Conservation (phyloP, 2,797 vertebrate genomes). For the Ispidina lecontei region DNA sequence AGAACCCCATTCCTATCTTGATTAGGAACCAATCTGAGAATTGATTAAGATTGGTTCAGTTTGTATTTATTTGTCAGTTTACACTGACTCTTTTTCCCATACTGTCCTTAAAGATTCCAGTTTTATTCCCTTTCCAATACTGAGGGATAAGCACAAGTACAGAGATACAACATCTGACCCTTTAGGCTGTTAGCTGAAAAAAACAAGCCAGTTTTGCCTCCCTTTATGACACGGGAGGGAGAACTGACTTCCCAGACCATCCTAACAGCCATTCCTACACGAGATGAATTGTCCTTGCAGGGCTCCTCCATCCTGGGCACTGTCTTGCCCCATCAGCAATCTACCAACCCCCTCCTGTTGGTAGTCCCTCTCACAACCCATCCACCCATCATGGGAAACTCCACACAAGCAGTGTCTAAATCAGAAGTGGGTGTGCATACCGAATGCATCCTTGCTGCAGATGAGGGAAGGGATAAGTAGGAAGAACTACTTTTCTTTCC, state of each 20-base stretch:
- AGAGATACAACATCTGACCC: neutral
- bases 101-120: neutral
- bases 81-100: neutral
- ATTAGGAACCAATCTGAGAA: constrained; percentile 21
- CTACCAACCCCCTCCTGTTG: neutral
- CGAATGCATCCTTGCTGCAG: neutral
- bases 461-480: neutral
- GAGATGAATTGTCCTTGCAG: neutral
- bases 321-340: neutral
- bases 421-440: neutral
- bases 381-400: accelerated
- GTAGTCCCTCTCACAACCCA: neutral
- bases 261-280: neutral
- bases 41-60: neutral
- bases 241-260: neutral
- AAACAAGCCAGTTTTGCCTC: neutral
- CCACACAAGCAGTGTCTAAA: neutral
- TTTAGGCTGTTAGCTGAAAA: neutral
- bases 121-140: neutral
- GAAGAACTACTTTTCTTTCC: neutral
- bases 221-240: neutral
- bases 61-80: neutral
- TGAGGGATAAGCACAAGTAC: neutral
- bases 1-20: neutral
- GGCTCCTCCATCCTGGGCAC: neutral